Percentiles rank a stretch among this genome's conserved stretches.
phyloP scores from a whole-genome alignment of 1,140 invertebrate genomes.

The Dreissena rostriformis region DNA sequence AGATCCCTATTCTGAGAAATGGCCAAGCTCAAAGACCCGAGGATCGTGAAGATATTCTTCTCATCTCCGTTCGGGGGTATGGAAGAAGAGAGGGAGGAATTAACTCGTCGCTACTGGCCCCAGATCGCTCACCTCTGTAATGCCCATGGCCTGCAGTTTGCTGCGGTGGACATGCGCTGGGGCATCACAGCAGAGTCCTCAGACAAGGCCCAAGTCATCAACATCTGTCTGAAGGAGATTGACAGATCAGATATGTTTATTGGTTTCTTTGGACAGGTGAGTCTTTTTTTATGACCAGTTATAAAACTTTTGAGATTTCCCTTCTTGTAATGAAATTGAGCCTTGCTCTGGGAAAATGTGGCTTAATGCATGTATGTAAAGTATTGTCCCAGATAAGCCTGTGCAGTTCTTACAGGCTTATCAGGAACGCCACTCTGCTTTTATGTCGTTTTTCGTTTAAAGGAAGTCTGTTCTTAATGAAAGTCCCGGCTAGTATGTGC shows the following conservation, averaged over 20 bases:
- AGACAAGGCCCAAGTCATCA: constrained; percentile 76
- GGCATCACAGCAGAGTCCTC: constrained; percentile 77
- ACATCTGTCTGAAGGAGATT: constrained; percentile 75
- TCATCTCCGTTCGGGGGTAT: constrained; percentile 79
- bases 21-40: constrained; percentile 67
- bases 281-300: not conserved
- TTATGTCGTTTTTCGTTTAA: too few species aligned
- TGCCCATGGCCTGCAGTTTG: constrained; percentile 74
- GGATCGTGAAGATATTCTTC: constrained; percentile 76
- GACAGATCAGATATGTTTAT: constrained; percentile 78
- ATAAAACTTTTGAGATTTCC: not conserved
- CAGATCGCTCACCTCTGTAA: constrained; percentile 75
- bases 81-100: constrained; percentile 76
- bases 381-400: too few species aligned
- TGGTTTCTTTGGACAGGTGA: constrained; percentile 79
- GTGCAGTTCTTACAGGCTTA: too few species aligned
- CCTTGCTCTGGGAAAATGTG: too few species aligned
- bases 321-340: too few species aligned
- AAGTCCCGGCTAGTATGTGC: too few species aligned
- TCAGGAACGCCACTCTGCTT: too few species aligned
- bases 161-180: constrained; percentile 79
- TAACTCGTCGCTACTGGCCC: constrained; percentile 75
- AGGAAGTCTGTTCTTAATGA: too few species aligned
- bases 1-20: not conserved
- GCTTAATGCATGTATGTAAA: too few species aligned